These are phyloP conservation scores for Drosophila testacea DNA, from an alignment of 2,888 invertebrate species.

Conservation along the genomic window DNA sequence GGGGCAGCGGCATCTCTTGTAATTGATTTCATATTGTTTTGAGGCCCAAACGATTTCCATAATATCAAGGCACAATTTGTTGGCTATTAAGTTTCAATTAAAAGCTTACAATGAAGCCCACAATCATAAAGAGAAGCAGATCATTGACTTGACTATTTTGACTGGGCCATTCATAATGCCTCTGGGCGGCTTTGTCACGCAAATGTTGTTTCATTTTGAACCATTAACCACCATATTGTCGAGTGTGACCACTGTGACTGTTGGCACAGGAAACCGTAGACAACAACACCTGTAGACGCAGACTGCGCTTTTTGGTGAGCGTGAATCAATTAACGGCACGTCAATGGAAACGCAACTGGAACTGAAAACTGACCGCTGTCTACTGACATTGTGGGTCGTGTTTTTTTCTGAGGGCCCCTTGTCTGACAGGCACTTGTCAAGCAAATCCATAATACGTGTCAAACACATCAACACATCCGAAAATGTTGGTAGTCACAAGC, in stretches of 20 bases:
- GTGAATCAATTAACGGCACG: slow-evolving; percentile 72
- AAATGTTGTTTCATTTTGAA: slow-evolving; percentile 53
- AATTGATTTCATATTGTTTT: slow-evolving; percentile 47
- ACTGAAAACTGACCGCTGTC: not conserved
- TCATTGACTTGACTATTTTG: slow-evolving; percentile 36
- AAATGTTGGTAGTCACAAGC: slow-evolving; percentile 28
- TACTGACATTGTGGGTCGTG: slow-evolving; percentile 69
- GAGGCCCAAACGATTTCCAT: slow-evolving; percentile 57
- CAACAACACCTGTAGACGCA: slow-evolving; percentile 4
- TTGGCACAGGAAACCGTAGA: slow-evolving; percentile 46
- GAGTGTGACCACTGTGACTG: slow-evolving; percentile 9
- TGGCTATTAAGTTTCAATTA: slow-evolving; percentile 71
- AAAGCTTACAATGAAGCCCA: slow-evolving; percentile 53
- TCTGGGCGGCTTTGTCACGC: slow-evolving; percentile 67
- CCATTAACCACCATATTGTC: slow-evolving; percentile 41
- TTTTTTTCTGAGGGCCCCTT: slow-evolving; percentile 51
- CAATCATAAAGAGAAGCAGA: slow-evolving; percentile 34
- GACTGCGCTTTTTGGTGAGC: slow-evolving; percentile 35
- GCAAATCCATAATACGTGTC: slow-evolving; percentile 73
- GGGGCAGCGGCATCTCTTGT: slow-evolving; percentile 31
- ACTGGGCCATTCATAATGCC: slow-evolving; percentile 49
- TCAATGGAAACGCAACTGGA: slow-evolving; percentile 32
- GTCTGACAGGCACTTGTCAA: slow-evolving; percentile 72
- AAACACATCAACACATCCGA: slow-evolving; percentile 53
- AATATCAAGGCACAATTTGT: slow-evolving; percentile 63